These are phyloP conservation scores for Sphenodon punctatus DNA, from an alignment of 2,797 vertebrate genomes.

Conservation along the genomic window DNA sequence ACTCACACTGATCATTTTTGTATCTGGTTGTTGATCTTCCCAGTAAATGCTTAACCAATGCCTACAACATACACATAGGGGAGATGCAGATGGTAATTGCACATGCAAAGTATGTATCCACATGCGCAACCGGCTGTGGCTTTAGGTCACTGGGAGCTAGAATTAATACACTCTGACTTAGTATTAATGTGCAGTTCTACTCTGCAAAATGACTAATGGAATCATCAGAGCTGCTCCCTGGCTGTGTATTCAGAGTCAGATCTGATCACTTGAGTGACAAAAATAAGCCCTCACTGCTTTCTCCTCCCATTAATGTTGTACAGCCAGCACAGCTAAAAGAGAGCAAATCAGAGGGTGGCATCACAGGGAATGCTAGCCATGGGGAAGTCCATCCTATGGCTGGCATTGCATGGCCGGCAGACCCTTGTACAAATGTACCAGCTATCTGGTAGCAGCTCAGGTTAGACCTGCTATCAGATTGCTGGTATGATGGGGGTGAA, in stretches of 20 bases:
- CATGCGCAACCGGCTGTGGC: fast-evolving
- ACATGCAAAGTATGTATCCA: not conserved
- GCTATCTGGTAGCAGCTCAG: no score
- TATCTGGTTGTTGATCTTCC: not conserved
- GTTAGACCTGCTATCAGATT: no score
- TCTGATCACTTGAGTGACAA: not conserved
- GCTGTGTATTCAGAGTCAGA: not conserved
- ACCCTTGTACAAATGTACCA: no score
- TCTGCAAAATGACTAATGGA: not conserved
- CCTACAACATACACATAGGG: not conserved
- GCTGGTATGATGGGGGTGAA: no score
- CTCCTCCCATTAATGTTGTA: no score
- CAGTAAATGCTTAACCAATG: not conserved
- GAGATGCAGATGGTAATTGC: not conserved
- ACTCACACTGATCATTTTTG: no score
- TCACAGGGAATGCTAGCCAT: no score
- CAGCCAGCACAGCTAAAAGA: no score
- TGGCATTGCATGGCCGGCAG: no score
- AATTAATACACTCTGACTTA: fast-evolving
- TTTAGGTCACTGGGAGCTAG: not conserved
- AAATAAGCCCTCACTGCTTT: no score
- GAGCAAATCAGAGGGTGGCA: no score
- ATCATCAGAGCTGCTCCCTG: not conserved
- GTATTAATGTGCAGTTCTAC: not conserved
- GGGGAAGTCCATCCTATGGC: no score